Evolutionary conservation across 2,797 vertebrate species (phyloP).

Genomic region (Paguma larvata): DNA sequence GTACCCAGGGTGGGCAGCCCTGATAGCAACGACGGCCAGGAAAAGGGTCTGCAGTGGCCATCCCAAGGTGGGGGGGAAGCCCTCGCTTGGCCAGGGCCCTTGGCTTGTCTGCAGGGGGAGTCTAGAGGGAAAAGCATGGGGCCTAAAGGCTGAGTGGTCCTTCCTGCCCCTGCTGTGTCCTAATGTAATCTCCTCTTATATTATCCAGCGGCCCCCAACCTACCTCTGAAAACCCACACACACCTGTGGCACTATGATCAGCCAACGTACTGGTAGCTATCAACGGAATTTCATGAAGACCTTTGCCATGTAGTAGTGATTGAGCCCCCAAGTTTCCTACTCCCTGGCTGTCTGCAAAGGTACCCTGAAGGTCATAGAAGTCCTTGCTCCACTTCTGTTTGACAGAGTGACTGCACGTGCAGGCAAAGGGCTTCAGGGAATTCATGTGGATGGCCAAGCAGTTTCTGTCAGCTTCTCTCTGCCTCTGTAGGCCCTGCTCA

Average conservation of each 20-base stretch:
- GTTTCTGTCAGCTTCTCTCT: background rate
- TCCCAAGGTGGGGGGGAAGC: background rate
- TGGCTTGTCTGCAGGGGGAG: background rate
- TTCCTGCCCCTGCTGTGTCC: background rate
- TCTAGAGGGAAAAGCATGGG: background rate
- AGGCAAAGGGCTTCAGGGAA: background rate
- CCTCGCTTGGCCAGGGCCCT: no score
- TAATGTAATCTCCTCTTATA: background rate
- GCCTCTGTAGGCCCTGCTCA: background rate
- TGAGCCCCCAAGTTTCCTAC: rapidly evolving
- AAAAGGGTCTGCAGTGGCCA: background rate
- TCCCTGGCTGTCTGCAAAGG: background rate
- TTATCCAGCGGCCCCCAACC: background rate
- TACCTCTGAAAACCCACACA: background rate
- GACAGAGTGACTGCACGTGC: background rate
- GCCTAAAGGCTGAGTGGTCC: rapidly evolving
- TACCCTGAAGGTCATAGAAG: background rate
- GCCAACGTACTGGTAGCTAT: background rate
- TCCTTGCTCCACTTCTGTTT: background rate
- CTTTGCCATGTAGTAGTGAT: background rate
- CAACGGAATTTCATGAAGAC: background rate
- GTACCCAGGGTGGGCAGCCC: rapidly evolving
- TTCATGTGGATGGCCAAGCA: background rate
- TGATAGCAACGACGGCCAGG: background rate
- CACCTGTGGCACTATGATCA: background rate